These are phyloP conservation scores for Anthopleura sola DNA, from an alignment of 64 coral and sea anemone genomes.

Conservation along the genomic window DNA sequence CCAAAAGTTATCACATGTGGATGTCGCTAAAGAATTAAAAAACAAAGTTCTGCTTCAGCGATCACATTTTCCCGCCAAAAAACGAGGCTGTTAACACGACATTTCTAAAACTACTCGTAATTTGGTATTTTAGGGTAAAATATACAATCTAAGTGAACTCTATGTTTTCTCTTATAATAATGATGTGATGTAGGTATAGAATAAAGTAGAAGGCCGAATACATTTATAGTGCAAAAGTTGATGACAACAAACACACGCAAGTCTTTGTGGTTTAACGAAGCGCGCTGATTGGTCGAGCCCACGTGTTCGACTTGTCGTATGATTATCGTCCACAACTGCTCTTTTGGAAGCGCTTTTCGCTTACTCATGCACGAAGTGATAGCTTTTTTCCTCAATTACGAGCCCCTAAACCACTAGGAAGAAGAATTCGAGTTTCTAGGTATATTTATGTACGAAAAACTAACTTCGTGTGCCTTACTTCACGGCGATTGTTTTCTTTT, in stretches of 20 bases:
- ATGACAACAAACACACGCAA: background rate
- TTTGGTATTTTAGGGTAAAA: background rate
- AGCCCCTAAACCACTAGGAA: background rate
- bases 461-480: background rate
- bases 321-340: background rate
- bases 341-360: background rate
- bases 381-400: background rate
- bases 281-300: background rate
- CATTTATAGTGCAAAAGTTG: background rate
- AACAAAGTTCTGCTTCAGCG: background rate
- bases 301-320: background rate
- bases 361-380: background rate
- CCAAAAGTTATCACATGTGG: background rate
- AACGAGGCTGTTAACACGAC: background rate
- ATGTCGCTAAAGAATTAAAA: background rate
- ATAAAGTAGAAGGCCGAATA: background rate
- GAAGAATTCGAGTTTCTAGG: background rate
- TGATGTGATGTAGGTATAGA: background rate
- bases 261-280: background rate
- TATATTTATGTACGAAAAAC: background rate
- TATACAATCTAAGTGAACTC: background rate
- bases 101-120: background rate
- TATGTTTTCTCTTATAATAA: background rate
- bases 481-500: background rate
- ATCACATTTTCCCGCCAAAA: background rate